A percentile compares a stretch with the other conserved stretches of the same genome.
Evolutionary conservation across 2,797 vertebrate species (phyloP).

Genomic region (Lacerta viridis): DNA sequence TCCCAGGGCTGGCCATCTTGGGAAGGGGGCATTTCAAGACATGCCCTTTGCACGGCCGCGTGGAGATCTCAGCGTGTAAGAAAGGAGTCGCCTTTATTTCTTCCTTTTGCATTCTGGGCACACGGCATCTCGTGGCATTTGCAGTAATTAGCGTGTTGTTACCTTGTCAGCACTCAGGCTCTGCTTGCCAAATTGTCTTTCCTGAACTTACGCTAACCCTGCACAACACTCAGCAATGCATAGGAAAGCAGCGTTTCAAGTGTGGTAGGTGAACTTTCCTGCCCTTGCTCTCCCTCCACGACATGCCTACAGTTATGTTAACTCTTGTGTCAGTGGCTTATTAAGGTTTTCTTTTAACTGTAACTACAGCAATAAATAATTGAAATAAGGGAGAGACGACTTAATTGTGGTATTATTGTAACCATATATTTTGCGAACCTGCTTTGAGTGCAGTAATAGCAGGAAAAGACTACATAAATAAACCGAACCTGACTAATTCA

Average conservation of each 20-base stretch:
- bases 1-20: background rate
- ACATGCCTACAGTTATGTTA: background rate
- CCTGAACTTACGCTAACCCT: conserved; percentile 35
- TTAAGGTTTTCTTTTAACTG: background rate
- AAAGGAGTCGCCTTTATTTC: background rate
- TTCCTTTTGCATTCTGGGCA: conserved; percentile 11
- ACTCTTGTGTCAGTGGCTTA: background rate
- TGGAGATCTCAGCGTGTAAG: background rate
- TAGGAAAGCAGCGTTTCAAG: conserved; percentile 48
- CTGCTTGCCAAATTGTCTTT: conserved; percentile 47
- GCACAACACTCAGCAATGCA: background rate
- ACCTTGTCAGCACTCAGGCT: conserved; percentile 55
- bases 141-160: conserved; percentile 50
- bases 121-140: conserved; percentile 31
- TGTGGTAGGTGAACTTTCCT: background rate
- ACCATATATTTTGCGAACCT: background rate
- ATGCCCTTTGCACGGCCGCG: background rate
- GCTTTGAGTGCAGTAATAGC: conserved; percentile 12
- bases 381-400: background rate
- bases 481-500: background rate
- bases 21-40: fast-evolving
- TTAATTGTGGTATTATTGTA: background rate
- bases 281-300: background rate
- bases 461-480: conserved; percentile 10
- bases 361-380: background rate